Percentiles rank a stretch among this genome's conserved stretches.
phyloP scores from a whole-genome alignment of 2,888 invertebrate species.

The Acronicta alni region DNA sequence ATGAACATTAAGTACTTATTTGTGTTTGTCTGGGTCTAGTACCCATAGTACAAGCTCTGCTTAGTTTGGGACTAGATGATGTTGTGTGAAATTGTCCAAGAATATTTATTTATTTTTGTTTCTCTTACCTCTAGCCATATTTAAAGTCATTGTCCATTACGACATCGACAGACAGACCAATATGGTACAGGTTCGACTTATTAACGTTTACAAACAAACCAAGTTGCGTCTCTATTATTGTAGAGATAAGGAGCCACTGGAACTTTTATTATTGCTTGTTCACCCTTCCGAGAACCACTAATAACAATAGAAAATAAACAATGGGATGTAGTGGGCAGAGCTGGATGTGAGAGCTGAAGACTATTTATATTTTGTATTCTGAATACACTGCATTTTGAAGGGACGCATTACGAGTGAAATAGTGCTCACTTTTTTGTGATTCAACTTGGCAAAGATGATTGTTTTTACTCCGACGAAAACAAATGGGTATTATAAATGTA shows the following conservation, averaged over 20 bases:
- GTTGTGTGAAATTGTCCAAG: too few relatives aligned
- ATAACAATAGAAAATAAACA: slow-evolving; percentile 65
- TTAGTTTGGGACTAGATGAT: too few relatives aligned
- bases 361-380: slow-evolving; percentile 12
- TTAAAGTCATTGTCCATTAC: background rate
- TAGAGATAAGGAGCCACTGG: slow-evolving; percentile 39
- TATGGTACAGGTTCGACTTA: slow-evolving; percentile 6
- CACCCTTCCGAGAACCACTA: slow-evolving; percentile 63
- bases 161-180: background rate
- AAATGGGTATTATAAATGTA: too few relatives aligned
- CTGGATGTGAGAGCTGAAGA: slow-evolving; percentile 2
- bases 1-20: too few relatives aligned
- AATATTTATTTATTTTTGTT: background rate
- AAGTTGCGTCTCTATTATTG: slow-evolving; percentile 42
- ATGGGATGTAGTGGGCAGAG: slow-evolving; percentile 37
- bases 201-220: slow-evolving; percentile 50
- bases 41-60: too few relatives aligned
- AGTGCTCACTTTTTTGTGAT: too few relatives aligned
- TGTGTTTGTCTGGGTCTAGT: too few relatives aligned
- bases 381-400: too few relatives aligned
- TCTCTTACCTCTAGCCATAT: background rate
- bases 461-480: too few relatives aligned
- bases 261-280: slow-evolving; percentile 48
- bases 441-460: too few relatives aligned
- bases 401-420: too few relatives aligned